These are phyloP conservation scores for Psilopsiagon aymara DNA, from an alignment of 2,113 vertebrate species.

Conservation along the genomic window DNA sequence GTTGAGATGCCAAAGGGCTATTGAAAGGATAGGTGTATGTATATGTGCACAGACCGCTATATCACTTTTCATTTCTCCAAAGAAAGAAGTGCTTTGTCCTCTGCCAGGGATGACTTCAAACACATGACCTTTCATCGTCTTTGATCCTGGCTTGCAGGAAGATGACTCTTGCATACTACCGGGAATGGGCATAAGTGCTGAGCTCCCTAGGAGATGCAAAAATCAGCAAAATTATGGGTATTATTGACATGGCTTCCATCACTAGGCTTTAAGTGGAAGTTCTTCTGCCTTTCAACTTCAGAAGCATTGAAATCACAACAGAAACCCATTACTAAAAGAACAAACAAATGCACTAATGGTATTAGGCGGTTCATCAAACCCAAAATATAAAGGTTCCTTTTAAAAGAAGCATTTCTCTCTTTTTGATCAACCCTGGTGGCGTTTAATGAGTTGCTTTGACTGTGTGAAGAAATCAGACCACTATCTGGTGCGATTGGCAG, in stretches of 20 bases:
- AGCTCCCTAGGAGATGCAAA: slow-evolving; percentile 6
- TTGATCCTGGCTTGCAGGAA: background rate
- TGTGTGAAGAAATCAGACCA: background rate
- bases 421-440: background rate
- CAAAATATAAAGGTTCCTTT: background rate
- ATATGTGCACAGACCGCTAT: background rate
- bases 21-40: background rate
- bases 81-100: background rate
- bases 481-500: background rate
- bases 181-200: background rate
- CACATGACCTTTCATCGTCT: background rate
- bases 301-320: background rate
- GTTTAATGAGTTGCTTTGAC: background rate
- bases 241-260: slow-evolving; percentile 34
- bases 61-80: background rate
- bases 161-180: background rate
- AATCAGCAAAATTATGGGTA: background rate
- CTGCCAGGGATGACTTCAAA: background rate
- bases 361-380: background rate
- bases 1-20: background rate
- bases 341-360: slow-evolving; percentile 27
- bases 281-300: background rate
- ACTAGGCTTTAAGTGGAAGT: slow-evolving; percentile 36
- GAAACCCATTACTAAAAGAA: slow-evolving; percentile 31
- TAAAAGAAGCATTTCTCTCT: background rate